Base-by-base conservation (phyloP, 1,140 invertebrate species). In the Tribolium castaneum region DNA sequence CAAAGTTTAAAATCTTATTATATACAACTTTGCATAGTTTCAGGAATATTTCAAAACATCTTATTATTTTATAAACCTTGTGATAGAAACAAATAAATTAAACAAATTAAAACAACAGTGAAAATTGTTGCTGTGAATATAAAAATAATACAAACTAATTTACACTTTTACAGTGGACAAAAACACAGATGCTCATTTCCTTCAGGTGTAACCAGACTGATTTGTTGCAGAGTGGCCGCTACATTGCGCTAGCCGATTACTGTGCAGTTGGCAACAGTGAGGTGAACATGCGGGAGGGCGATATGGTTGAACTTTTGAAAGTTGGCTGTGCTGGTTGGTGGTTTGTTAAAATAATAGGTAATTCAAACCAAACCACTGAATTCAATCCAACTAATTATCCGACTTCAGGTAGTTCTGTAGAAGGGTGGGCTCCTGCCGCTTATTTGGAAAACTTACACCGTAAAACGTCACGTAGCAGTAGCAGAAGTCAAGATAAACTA, bases 301-400 rank as follows among this genome's bases (percentile, higher is more conserved):
- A 98, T 87, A 90, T 91, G 82, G 91, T 97, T 76, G 95, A 97
- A 86, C 89, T 98, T 54, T 88, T 97, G 19, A 96, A 97, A 88
- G 93, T 96, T 51, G 97, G 97, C 76, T 97, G 94, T 87, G 96
- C 96, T 77, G 97, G 97, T 52, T 98, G 97, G 97, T 98, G 96
- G 96, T 97, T 95, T 90, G 95, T 98, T 78, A 93, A 94, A 82
- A 90, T 95, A 10, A 88, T 94, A 82, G 92, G 93, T 93, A 76
- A 71, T 77, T 50, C 50, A 77, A 74, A 16, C 10, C 34, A 39
- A 45, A 66, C 39, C 9, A 52, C 34, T 14, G 5, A 14, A 35
- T 66, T 2, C 34, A 35, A 66, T 34, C 13, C 0, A 66, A 14
- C 2, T 59, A 10, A 22, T 10, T 59, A 0, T 59, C 35, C 6